Evolutionary conservation across 1,140 invertebrate genomes (phyloP).

Genomic region (Cyrtorhinus lividipennis): DNA sequence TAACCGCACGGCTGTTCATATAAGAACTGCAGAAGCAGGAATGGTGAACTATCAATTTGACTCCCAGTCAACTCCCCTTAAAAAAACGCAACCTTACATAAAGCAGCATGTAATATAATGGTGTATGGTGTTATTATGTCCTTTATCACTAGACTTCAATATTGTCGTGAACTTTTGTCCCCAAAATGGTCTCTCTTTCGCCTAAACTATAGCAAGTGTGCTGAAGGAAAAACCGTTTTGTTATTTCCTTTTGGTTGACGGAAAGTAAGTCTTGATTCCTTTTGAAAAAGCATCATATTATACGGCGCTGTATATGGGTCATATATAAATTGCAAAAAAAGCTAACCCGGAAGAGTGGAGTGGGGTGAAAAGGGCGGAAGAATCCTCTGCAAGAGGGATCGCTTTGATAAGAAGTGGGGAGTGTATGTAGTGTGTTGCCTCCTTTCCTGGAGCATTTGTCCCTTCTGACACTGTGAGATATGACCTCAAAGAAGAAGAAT

Average conservation of each 20-base stretch:
- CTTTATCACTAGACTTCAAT: too few species aligned
- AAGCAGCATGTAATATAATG: too few species aligned
- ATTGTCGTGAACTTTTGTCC: too few species aligned
- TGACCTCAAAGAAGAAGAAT: background rate
- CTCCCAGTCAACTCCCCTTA: too few species aligned
- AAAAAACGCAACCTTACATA: too few species aligned
- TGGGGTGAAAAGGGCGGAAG: too few species aligned
- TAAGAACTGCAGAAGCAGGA: too few species aligned
- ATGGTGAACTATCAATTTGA: too few species aligned
- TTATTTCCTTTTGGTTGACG: background rate
- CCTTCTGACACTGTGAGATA: background rate
- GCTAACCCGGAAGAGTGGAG: background rate
- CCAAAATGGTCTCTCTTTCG: too few species aligned
- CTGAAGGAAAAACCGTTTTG: background rate
- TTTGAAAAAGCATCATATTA: conserved; percentile 7
- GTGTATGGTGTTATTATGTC: too few species aligned
- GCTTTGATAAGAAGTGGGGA: conserved; percentile 1
- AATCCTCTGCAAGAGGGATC: background rate
- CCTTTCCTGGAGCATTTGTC: background rate
- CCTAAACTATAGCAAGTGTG: too few species aligned
- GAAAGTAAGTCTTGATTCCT: conserved; percentile 4
- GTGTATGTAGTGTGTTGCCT: conserved; percentile 4
- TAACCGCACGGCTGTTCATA: too few species aligned
- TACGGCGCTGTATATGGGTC: background rate
- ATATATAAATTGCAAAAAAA: background rate